These are phyloP conservation scores for Drosophila atripex DNA, from an alignment of 2,888 invertebrate species.

Conservation along the genomic window DNA sequence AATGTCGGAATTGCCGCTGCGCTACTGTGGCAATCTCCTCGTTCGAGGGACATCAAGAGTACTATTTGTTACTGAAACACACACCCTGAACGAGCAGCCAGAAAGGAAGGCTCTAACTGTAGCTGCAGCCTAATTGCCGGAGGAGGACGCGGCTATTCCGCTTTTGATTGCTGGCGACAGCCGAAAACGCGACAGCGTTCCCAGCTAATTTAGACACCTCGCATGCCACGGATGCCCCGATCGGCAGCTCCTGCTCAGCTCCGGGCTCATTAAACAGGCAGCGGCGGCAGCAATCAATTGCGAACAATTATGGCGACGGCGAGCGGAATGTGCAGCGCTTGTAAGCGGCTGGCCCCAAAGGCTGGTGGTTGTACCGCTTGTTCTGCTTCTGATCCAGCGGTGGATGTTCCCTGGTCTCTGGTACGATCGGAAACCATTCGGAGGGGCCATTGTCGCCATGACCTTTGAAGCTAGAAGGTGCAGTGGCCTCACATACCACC, in stretches of 20 bases:
- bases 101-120: background rate
- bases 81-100: too few relatives aligned
- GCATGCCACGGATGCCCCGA: constrained; percentile 60
- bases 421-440: background rate
- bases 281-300: constrained; percentile 46
- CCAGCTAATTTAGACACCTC: constrained; percentile 79
- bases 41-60: too few relatives aligned
- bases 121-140: constrained; percentile 62
- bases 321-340: constrained; percentile 74
- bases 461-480: constrained; percentile 50
- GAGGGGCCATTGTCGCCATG: constrained; percentile 38
- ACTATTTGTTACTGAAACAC: too few relatives aligned
- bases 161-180: constrained; percentile 71
- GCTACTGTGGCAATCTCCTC: constrained; percentile 26
- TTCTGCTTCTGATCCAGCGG: constrained; percentile 7
- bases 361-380: constrained; percentile 20
- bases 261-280: constrained; percentile 67
- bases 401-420: background rate
- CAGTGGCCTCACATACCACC: too few relatives aligned
- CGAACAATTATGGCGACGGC: constrained; percentile 77
- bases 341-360: constrained; percentile 74
- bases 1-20: constrained; percentile 47
- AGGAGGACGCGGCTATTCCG: constrained; percentile 52
- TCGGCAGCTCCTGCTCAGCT: constrained; percentile 8
- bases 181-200: constrained; percentile 78